Conservation (phyloP, 2,797 vertebrate genomes). For the Gallinago nigripennis region DNA sequence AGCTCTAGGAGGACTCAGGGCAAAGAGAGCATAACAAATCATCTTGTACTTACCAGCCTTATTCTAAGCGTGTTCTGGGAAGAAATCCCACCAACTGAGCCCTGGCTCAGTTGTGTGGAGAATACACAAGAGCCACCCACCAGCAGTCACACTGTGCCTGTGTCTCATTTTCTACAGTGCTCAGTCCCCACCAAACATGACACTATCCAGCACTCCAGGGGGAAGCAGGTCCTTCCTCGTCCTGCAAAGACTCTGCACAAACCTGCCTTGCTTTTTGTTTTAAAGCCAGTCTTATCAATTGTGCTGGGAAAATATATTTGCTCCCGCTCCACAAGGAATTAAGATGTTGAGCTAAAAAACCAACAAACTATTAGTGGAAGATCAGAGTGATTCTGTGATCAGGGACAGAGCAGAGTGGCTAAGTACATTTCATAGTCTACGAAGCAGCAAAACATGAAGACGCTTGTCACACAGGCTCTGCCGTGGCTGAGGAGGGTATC, state of each 20-base stretch:
- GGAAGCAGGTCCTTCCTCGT: neutral
- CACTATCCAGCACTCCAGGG: neutral
- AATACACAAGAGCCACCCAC: neutral
- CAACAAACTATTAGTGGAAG: neutral
- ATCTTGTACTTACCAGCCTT: neutral
- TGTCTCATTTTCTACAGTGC: neutral
- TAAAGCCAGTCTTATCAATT: neutral
- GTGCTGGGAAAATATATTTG: neutral
- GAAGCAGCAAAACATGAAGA: constrained; percentile 27
- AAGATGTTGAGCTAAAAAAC: neutral
- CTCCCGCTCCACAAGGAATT: neutral
- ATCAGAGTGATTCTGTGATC: constrained; percentile 12
- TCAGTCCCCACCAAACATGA: neutral
- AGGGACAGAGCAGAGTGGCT: neutral
- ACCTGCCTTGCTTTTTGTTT: neutral
- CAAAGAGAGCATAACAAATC: neutral
- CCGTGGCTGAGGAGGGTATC: neutral
- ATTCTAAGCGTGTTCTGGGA: neutral
- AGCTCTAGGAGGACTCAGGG: neutral
- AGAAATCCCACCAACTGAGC: neutral
- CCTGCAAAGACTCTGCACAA: neutral
- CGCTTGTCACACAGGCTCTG: neutral
- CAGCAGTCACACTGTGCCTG: too few relatives aligned
- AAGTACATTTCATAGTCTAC: constrained; percentile 47
- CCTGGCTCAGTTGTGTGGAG: neutral